Evolutionary conservation across 2,113 vertebrate genomes (phyloP), one percentile per base, ranked within the genome.

Genomic region (Chamaea fasciata): DNA sequence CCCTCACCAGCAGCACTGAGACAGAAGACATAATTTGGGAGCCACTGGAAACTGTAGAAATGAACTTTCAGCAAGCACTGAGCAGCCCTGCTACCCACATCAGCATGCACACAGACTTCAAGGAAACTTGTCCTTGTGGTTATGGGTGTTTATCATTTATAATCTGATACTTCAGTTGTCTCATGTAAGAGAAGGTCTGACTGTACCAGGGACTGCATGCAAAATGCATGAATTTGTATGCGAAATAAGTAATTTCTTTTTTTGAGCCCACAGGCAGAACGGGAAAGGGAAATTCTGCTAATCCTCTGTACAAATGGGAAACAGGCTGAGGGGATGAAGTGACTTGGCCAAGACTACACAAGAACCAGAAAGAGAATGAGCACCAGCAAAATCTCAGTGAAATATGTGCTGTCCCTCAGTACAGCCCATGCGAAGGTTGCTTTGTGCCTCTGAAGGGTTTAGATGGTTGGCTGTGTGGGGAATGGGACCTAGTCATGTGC

Each of bases 91-190:
- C 20, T 69, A 67, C 63, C 62, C 93, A 55, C 87, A 93, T 95
- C 95, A 96, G 89, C 75, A 94, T 87, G 89, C 87, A 90, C 64
- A 75, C 68, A 88, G 63, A 30, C 89, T 88, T 67, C 91, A 95
- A 96, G 94, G 87, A 83, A 89, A 83, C 86, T 71, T 75, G 79
- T 96, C 92, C 96, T 89, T 95, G 82, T 44, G 50, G 30, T 85
- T 92, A 35, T 12, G 57, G 63, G 82, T 77, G 70, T 85, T 95
- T 82, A 81, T 52, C 52, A 84, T 73, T 80, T 91, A 62, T 63
- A 90, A 91, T 80, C 62, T 62, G 84, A 79, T 79, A 47, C 19
- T 79, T 85, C 84, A 89, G 65, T 57, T 11, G 19, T 33, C 95
- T 91, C 7, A 1, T 52, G 49, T 80, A 64, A 94, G 70, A 53